Evolutionary conservation across 2,797 vertebrate genomes (phyloP).

Genomic region (Morus bassanus): DNA sequence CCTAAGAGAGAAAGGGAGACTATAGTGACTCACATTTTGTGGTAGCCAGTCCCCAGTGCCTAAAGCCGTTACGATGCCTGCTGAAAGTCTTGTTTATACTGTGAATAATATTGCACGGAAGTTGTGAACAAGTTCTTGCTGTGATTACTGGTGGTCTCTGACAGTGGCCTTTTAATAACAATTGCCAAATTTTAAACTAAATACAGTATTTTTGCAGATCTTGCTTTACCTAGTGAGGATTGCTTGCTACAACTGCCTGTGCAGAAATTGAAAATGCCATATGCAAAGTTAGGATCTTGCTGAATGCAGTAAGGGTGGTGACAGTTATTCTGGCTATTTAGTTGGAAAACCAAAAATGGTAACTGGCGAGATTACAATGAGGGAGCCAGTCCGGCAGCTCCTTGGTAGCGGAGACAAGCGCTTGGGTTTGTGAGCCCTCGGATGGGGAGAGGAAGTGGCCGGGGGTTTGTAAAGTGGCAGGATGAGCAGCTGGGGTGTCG

Average conservation of each 20-base stretch:
- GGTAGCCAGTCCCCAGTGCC: not conserved
- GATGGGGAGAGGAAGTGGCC: not conserved
- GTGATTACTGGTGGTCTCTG: not conserved
- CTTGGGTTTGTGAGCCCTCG: not conserved
- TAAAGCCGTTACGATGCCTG: rapidly evolving
- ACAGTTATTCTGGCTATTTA: not conserved
- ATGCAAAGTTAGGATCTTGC: not conserved
- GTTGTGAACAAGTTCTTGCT: not conserved
- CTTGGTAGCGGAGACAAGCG: not conserved
- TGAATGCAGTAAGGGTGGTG: not conserved
- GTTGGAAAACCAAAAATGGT: not conserved
- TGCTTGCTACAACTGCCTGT: not conserved
- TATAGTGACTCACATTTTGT: not conserved
- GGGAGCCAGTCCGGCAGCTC: not conserved
- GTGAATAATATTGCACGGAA: not conserved
- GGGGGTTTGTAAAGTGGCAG: not conserved
- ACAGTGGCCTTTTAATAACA: not conserved
- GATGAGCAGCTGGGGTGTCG: not conserved
- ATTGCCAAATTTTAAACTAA: not conserved
- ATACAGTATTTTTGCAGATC: not conserved
- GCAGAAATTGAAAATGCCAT: not conserved
- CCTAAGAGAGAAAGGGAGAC: not conserved
- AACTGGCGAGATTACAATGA: not conserved
- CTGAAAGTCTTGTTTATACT: not conserved
- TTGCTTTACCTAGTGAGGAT: rapidly evolving